Percentiles rank a stretch among this genome's conserved stretches.
Conservation (phyloP, 2,888 invertebrate genomes). For the Apantesis nais region DNA sequence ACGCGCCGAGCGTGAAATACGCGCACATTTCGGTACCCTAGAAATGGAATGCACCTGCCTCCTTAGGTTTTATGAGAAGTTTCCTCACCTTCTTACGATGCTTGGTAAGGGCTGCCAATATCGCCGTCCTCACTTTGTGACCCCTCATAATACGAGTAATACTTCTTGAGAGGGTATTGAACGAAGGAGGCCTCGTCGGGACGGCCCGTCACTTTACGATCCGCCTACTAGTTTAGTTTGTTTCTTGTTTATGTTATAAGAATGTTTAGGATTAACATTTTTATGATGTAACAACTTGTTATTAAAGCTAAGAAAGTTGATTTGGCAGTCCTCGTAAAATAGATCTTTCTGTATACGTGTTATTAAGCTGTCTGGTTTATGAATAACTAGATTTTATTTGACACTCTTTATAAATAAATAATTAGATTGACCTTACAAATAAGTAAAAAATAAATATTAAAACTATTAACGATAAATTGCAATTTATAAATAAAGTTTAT, state of each 20-base stretch:
- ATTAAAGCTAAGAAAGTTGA: conserved; percentile 40
- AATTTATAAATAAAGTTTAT: background rate
- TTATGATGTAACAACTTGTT: conserved; percentile 61
- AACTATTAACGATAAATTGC: too few species aligned
- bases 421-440: background rate
- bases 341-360: conserved; percentile 42
- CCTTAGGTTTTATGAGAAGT: conserved; percentile 84
- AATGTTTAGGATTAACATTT: conserved; percentile 65
- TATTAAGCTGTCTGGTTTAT: conserved; percentile 20
- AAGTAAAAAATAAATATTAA: too few species aligned
- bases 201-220: conserved; percentile 75
- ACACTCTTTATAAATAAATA: background rate
- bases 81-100: conserved; percentile 81
- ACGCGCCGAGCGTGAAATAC: conserved; percentile 82
- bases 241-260: conserved; percentile 65
- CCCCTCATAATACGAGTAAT: conserved; percentile 83
- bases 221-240: conserved; percentile 60
- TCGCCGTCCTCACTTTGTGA: conserved; percentile 83
- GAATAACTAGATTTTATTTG: background rate
- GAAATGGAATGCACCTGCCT: conserved; percentile 85
- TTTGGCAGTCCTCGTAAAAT: conserved; percentile 39
- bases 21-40: conserved; percentile 78
- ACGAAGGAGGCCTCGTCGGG: conserved; percentile 64
- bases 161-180: conserved; percentile 83
- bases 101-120: conserved; percentile 81